A percentile compares a stretch with the other conserved stretches of the same genome.
These are phyloP conservation scores for Phyllostomus hastatus DNA, from an alignment of 2,113 vertebrate genomes.

Conservation along the genomic window DNA sequence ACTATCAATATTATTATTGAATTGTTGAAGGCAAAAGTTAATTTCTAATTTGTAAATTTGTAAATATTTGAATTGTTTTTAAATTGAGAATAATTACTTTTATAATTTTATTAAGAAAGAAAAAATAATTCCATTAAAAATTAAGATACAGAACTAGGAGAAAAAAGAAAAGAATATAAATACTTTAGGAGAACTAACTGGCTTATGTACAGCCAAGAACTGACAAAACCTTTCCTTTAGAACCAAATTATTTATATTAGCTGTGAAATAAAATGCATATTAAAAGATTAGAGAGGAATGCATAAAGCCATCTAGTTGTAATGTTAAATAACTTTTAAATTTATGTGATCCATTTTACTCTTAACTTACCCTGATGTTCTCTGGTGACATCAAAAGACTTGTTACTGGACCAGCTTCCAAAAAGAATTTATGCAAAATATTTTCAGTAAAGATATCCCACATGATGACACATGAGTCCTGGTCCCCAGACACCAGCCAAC, in stretches of 20 bases:
- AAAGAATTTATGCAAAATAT: slow-evolving; percentile 78
- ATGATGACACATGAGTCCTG: slow-evolving; percentile 81
- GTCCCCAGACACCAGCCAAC: slow-evolving; percentile 85
- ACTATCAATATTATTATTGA: not conserved
- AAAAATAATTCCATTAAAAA: not conserved
- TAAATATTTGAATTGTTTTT: not conserved
- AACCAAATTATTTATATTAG: not conserved
- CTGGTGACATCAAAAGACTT: slow-evolving; percentile 77
- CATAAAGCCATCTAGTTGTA: not conserved
- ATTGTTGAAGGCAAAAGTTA: not conserved
- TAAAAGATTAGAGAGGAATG: not conserved
- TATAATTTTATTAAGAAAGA: not conserved
- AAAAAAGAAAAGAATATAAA: not conserved
- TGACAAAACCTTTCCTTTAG: not conserved
- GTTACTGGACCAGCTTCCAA: slow-evolving; percentile 82
- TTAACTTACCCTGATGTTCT: slow-evolving; percentile 81
- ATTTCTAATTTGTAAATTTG: not conserved
- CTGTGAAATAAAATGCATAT: not conserved
- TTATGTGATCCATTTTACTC: not conserved
- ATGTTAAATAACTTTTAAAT: not conserved
- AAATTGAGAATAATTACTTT: not conserved
- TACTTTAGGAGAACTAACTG: not conserved
- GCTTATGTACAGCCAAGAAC: not conserved
- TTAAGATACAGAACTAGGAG: not conserved
- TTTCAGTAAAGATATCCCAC: slow-evolving; percentile 84